Evolutionary conservation across 1,140 invertebrate genomes (phyloP).

Genomic region (Caenorhabditis inopinata): DNA sequence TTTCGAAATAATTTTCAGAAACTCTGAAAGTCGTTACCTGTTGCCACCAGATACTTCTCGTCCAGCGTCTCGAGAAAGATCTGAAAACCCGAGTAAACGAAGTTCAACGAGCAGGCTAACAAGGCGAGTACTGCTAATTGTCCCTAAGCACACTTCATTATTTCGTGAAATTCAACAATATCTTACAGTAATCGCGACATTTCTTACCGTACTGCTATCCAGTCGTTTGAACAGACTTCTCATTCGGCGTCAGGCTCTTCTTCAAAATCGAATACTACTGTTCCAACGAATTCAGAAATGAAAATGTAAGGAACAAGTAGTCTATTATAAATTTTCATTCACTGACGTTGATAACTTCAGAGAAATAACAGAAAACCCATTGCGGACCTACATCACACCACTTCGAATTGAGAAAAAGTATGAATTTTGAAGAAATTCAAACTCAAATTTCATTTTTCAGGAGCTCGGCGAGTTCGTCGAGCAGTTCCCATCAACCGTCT

Average conservation of each 20-base stretch:
- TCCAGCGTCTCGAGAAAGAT: constrained; percentile 3
- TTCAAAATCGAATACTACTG: constrained; percentile 2
- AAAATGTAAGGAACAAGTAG: constrained; percentile 16
- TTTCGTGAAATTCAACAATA: background rate
- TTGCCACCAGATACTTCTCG: background rate
- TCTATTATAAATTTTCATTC: no score
- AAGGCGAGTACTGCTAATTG: background rate
- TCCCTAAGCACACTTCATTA: background rate
- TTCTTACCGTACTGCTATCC: constrained; percentile 1
- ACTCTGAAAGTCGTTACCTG: background rate
- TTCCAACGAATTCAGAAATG: background rate
- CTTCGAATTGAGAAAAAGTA: background rate
- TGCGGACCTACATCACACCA: background rate
- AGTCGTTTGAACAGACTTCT: background rate
- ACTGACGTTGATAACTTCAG: background rate
- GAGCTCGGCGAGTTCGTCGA: background rate
- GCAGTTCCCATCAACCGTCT: background rate
- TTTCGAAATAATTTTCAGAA: background rate
- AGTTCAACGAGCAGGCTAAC: background rate
- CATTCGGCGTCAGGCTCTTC: background rate
- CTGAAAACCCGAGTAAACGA: constrained; percentile 5
- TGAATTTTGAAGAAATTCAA: background rate
- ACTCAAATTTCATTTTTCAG: background rate
- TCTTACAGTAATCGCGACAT: constrained; percentile 15
- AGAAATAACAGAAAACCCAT: background rate